These are phyloP conservation scores for Osmoderma eremita DNA, from an alignment of 2,888 invertebrate genomes.

Conservation along the genomic window DNA sequence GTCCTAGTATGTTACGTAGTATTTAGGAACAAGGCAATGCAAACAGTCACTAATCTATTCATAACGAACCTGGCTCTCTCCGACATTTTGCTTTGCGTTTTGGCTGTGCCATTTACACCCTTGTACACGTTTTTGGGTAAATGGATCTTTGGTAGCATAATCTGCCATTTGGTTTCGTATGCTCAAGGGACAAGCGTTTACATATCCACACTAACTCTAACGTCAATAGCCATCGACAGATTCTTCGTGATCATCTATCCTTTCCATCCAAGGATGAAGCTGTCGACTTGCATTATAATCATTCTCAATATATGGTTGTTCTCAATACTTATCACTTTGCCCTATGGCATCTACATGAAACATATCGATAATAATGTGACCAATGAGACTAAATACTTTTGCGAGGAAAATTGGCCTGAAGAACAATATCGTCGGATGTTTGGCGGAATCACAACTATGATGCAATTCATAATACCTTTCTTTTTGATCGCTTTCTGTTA, in stretches of 20 bases:
- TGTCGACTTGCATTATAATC: slow-evolving; percentile 84
- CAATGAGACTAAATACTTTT: slow-evolving; percentile 66
- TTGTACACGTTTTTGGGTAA: slow-evolving; percentile 89
- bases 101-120: slow-evolving; percentile 97
- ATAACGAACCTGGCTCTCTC: slow-evolving; percentile 96
- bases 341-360: slow-evolving; percentile 88
- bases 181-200: slow-evolving; percentile 96
- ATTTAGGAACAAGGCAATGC: slow-evolving; percentile 92
- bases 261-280: slow-evolving; percentile 91
- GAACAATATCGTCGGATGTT: slow-evolving; percentile 82
- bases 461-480: slow-evolving; percentile 96
- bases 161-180: slow-evolving; percentile 94
- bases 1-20: slow-evolving; percentile 94
- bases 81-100: slow-evolving; percentile 90
- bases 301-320: slow-evolving; percentile 93
- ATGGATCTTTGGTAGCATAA: slow-evolving; percentile 91
- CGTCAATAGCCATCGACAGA: slow-evolving; percentile 96
- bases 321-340: slow-evolving; percentile 86
- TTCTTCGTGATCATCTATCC: slow-evolving; percentile 98
- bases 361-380: slow-evolving; percentile 62
- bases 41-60: slow-evolving; percentile 97
- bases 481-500: slow-evolving; percentile 95
- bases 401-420: slow-evolving; percentile 92
- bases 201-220: slow-evolving; percentile 95
- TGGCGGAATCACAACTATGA: slow-evolving; percentile 85